A percentile compares a stretch with the other conserved stretches of the same genome.
phyloP scores from a whole-genome alignment of 2,797 vertebrate genomes.

The Bryconaethiops microstoma region DNA sequence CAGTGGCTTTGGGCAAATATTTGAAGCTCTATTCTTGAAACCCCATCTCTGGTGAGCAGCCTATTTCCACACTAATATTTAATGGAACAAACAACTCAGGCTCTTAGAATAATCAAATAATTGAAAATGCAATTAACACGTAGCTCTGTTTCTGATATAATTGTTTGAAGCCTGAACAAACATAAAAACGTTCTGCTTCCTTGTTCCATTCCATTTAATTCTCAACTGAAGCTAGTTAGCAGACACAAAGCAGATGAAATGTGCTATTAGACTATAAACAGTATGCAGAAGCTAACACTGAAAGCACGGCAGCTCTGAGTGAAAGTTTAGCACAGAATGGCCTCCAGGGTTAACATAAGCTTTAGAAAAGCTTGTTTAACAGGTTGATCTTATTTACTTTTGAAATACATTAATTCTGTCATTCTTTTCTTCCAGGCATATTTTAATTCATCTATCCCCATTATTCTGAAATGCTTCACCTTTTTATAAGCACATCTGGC shows the following conservation, averaged over 20 bases:
- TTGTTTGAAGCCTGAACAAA: not conserved
- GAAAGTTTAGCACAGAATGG: not conserved
- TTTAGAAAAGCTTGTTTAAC: too few species aligned
- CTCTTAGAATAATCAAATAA: not conserved
- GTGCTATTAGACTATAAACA: not conserved
- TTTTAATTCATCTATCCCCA: not conserved
- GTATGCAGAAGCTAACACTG: not conserved
- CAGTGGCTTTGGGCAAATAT: not conserved
- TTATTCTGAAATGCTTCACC: not conserved
- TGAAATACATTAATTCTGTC: too few species aligned
- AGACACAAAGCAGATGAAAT: not conserved
- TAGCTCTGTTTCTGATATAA: not conserved
- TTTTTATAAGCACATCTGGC: not conserved
- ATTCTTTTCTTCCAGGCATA: not conserved
- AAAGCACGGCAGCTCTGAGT: not conserved
- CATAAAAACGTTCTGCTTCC: not conserved
- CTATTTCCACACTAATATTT: not conserved
- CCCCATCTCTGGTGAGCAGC: not conserved
- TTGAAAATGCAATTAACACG: not conserved
- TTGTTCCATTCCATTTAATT: not conserved
- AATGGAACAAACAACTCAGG: not conserved
- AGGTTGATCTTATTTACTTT: too few species aligned
- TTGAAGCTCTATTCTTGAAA: not conserved
- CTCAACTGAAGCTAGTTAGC: not conserved
- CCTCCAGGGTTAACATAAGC: too few species aligned